Base-by-base conservation (phyloP, 2,113 vertebrate genomes). In the Brachyhypopomus gauderio region DNA sequence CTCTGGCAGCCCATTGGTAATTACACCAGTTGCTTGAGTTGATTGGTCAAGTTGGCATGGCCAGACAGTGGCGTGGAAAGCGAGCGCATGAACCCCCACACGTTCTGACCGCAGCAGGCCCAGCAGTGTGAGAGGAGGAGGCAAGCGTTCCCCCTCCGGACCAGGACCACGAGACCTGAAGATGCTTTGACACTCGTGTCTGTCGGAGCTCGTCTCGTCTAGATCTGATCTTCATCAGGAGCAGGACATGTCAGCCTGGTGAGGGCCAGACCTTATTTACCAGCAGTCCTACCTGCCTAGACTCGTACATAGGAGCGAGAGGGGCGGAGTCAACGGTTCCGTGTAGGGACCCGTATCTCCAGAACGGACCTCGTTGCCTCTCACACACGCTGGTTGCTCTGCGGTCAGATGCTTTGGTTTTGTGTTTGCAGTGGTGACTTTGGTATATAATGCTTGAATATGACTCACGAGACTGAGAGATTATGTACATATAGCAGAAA, bases 1-100 rank as follows among this genome's bases (percentile, higher is more conserved):
- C 83, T 86, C 93, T 89, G 88, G 93, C 90, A 92, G 91, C 90
- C 88, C 84, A 87, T 93, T 93, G 96, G 96, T 97, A 98, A 98
- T 90, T 95, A 95, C 94, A 60, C 79, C 93, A 92, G 92, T 93
- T 95, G 91, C 92, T 85, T 92, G 82, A 84, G 93, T 92, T 92
- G 77, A 67, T 70, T 75, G 85, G 90, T 91, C 94, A 92, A 95
- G 95, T 97, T 96, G 96, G 93, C 89, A 90, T 92, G 89, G 86
- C 67, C 88, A 92, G 89, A 89, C 91, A 89, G 89, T 92, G 92
- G 93, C 78, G 88, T 87, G 80, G 82, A 48, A 30, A 79, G 55
- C 36, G 11, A 72, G 62, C 0, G 64, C 72, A 75, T 80, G 66
- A 75, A 64, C 78, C 74, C 30, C 8, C 73, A 67, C 45, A 9